Conservation (phyloP, 2,797 vertebrate genomes). For the Tolypeutes matacus region DNA sequence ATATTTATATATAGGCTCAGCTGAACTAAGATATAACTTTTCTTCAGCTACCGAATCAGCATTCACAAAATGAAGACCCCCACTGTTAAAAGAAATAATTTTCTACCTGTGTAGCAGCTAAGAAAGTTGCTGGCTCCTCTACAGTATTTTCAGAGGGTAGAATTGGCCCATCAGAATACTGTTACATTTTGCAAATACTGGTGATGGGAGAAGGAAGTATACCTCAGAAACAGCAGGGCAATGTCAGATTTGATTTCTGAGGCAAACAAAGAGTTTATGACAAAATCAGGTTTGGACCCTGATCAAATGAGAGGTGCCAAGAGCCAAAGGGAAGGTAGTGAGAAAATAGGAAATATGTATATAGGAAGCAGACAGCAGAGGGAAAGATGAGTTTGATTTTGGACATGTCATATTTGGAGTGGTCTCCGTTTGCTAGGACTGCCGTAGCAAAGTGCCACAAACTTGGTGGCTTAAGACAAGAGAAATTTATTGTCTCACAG, state of each 20-base stretch:
- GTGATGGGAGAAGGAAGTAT: neutral
- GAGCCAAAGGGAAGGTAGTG: conserved; percentile 16
- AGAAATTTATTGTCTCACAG: too few relatives aligned
- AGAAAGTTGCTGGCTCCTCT: conserved; percentile 30
- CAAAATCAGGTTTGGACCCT: neutral
- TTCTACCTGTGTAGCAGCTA: conserved; percentile 6
- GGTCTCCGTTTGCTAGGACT: too few relatives aligned
- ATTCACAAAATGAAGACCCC: conserved; percentile 54
- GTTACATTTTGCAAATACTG: neutral
- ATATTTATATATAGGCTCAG: neutral
- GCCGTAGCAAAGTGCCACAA: too few relatives aligned
- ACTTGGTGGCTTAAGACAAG: too few relatives aligned
- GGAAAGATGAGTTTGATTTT: conserved; percentile 47
- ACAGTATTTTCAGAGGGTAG: conserved; percentile 16
- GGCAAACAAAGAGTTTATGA: conserved; percentile 55
- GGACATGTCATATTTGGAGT: conserved; percentile 24
- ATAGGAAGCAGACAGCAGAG: conserved; percentile 25
- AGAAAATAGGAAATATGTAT: conserved; percentile 26
- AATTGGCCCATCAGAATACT: neutral
- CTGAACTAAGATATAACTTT: conserved; percentile 34
- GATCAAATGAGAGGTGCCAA: conserved; percentile 37
- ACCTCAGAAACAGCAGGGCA: neutral
- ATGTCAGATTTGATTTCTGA: conserved; percentile 54
- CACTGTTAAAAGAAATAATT: conserved; percentile 6
- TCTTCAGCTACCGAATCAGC: neutral